These are phyloP conservation scores for Catamblyrhynchus diadema DNA, from an alignment of 2,797 vertebrate genomes.

Conservation along the genomic window DNA sequence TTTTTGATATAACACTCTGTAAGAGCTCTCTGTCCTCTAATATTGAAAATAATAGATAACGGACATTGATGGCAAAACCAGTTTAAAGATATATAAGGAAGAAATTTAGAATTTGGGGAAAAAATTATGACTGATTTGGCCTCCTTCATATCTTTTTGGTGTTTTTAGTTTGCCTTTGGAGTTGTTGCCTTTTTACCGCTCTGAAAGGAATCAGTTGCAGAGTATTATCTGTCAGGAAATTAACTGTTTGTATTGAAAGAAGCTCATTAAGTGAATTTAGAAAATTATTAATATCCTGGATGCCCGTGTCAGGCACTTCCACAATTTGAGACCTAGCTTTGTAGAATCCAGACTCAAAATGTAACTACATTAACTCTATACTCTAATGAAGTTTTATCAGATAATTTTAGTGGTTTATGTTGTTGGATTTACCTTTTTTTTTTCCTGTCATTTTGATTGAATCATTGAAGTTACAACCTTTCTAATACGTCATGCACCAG, in stretches of 20 bases:
- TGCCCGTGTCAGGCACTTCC: not conserved
- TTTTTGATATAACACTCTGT: not conserved
- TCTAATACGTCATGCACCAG: not conserved
- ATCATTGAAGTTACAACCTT: not conserved
- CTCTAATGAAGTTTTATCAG: not conserved
- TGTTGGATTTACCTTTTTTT: not conserved
- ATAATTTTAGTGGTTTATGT: not conserved
- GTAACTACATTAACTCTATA: not conserved
- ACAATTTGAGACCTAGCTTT: not conserved
- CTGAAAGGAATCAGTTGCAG: constrained; percentile 37
- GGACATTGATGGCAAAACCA: not conserved
- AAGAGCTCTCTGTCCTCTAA: not conserved
- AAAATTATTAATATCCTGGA: constrained; percentile 1
- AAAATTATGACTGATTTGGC: not conserved
- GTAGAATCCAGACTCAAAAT: not conserved
- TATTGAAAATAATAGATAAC: not conserved
- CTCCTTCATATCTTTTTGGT: not conserved
- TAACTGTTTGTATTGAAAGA: constrained; percentile 5
- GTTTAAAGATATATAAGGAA: not conserved
- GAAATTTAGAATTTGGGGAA: not conserved
- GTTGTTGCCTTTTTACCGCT: not conserved
- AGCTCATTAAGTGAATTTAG: not conserved
- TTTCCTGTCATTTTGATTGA: not conserved
- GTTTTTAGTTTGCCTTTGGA: not conserved
- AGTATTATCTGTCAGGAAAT: constrained; percentile 30